Evolutionary conservation across 2,797 vertebrate species (phyloP).

Genomic region (Gobio occitaniae): DNA sequence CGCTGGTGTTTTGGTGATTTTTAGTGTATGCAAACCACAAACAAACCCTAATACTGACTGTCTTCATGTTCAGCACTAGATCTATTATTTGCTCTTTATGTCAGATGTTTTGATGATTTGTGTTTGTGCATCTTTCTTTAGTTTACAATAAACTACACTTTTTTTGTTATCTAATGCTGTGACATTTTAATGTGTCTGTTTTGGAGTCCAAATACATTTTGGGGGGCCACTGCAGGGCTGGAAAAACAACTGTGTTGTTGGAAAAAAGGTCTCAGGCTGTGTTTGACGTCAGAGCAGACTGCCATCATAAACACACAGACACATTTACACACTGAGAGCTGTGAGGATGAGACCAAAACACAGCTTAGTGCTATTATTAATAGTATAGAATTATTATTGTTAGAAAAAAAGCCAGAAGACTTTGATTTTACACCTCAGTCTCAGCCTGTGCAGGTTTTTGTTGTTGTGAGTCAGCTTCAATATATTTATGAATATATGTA

Average conservation of each 20-base stretch:
- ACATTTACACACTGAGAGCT: neutral
- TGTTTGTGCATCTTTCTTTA: neutral
- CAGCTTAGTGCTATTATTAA: neutral
- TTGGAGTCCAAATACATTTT: conserved; percentile 24
- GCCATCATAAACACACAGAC: conserved; percentile 49
- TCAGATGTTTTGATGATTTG: neutral
- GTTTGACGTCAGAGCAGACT: conserved; percentile 55
- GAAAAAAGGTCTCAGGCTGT: conserved; percentile 49
- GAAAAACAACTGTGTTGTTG: conserved; percentile 53
- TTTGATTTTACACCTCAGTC: neutral
- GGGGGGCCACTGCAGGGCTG: conserved; percentile 37
- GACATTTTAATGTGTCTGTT: neutral
- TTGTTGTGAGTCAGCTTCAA: neutral
- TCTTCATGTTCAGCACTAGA: neutral
- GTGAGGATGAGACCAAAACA: neutral
- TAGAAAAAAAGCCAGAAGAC: neutral
- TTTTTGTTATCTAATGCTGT: neutral
- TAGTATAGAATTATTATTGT: neutral
- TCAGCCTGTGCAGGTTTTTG: neutral
- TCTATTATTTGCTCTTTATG: neutral
- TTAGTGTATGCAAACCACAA: neutral
- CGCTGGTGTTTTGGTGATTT: neutral
- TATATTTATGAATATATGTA: neutral
- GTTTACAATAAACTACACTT: neutral
- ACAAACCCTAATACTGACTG: neutral